phyloP scores from a whole-genome alignment of 2,113 vertebrate genomes.

The Paedocypris sp. region DNA sequence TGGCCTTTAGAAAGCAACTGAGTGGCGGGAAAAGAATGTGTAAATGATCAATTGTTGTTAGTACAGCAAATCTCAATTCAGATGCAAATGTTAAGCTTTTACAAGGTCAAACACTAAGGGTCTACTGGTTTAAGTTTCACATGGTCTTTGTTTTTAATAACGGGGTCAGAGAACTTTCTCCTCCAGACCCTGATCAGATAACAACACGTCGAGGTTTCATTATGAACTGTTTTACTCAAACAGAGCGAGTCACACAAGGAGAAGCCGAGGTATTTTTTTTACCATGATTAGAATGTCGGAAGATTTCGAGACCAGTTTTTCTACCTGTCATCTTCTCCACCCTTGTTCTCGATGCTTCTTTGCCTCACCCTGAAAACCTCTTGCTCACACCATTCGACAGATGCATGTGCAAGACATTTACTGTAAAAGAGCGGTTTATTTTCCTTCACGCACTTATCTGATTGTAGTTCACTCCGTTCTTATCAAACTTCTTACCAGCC shows the following conservation, averaged over 20 bases:
- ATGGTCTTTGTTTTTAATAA: not conserved
- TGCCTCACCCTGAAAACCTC: not conserved
- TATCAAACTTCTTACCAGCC: too few species aligned
- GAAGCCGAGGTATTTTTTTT: not conserved
- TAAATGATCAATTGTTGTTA: not conserved
- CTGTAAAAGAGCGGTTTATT: too few species aligned
- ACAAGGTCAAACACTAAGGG: too few species aligned
- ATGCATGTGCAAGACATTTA: not conserved
- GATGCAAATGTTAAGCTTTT: not conserved
- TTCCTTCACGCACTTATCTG: too few species aligned
- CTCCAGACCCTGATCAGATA: not conserved
- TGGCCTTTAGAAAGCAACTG: not conserved
- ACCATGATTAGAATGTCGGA: slow-evolving; percentile 6
- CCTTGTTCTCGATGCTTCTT: not conserved
- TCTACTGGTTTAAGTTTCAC: too few species aligned
- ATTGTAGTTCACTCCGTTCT: too few species aligned
- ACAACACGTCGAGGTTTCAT: not conserved
- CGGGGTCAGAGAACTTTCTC: not conserved
- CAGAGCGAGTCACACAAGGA: not conserved
- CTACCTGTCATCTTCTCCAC: not conserved
- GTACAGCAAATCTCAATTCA: not conserved
- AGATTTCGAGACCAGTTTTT: slow-evolving; percentile 1
- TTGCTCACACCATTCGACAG: not conserved
- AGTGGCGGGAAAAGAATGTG: not conserved
- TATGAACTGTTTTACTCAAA: not conserved